Evolutionary conservation across 2,113 vertebrate species (phyloP), one percentile per base, ranked within the genome.

Genomic region (Megaptera novaeangliae): DNA sequence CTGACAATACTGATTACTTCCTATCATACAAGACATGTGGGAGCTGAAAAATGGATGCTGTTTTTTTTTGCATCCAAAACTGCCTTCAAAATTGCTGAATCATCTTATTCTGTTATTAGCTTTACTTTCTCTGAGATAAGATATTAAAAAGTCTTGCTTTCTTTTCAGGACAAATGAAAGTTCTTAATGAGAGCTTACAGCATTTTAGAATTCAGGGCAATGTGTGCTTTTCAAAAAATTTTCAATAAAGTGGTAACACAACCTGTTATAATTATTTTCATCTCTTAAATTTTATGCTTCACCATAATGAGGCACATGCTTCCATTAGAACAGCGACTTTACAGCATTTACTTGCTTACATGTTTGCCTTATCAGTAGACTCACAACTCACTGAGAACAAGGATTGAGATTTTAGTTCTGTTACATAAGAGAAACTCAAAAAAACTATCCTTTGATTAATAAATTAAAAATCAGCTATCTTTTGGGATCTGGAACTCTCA

Each of bases 61-160:
- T n/a, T 55, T 20, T 77, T 87, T 88, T 85, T 46, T 59, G 55
- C 44, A 83, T 44, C 36, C 18, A 25, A 88, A 84, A 78, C 12
- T 18, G 7, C 36, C 87, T 74, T 12, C 78, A 86, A 74, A 81
- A 63, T 36, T 91, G 88, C 84, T 64, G 72, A 95, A 44, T 93
- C 75, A 86, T 88, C 64, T 95, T 77, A 6, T 17, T 41, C 39
- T 71, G 46, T 10, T 49, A 84, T 81, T 66, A 82, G 23, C 18
- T 34, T 90, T 84, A 81, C 57, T 96, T 94, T 90, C 63, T 66
- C 7, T 88, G n/a, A 91, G 75, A 75, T 46, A 46, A 80, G 64
- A 71, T 88, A 86, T 81, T 92, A 61, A 84, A 91, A 94, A 78
- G 57, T 86, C 41, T 95, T 78, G 72, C 66, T 94, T 96, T 94